Evolutionary conservation across 2,113 vertebrate species (phyloP).

Genomic region (Malurus melanocephalus): DNA sequence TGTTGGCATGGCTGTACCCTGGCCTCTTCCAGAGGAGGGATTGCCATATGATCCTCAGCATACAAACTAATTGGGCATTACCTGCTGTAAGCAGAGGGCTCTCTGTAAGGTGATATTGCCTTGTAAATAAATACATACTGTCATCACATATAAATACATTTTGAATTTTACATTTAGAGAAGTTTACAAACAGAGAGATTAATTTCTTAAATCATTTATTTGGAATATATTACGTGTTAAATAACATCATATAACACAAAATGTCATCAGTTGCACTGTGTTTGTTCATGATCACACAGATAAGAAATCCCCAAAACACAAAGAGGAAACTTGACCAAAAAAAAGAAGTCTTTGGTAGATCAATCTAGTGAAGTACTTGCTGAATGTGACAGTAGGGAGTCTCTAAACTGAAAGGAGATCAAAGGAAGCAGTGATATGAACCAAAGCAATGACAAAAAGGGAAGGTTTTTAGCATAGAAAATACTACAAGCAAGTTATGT

Average conservation of each 20-base stretch:
- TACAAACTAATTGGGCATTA: background rate
- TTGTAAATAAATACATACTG: background rate
- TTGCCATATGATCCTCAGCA: background rate
- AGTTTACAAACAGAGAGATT: conserved; percentile 20
- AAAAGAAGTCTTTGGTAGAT: conserved; percentile 72
- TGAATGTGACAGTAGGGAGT: background rate
- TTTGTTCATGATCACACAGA: conserved; percentile 27
- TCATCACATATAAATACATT: background rate
- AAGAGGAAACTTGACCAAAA: conserved; percentile 8
- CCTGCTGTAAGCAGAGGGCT: background rate
- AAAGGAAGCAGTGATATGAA: background rate
- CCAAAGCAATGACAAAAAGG: background rate
- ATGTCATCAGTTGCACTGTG: background rate
- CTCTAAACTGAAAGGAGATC: background rate
- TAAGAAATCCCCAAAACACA: conserved; percentile 19
- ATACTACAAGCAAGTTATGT: background rate
- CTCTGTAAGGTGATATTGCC: background rate
- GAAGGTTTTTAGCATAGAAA: background rate
- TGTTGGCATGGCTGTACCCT: background rate
- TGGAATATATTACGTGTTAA: conserved; percentile 71
- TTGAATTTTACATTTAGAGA: background rate
- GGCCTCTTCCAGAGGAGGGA: background rate
- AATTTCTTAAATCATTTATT: conserved; percentile 74
- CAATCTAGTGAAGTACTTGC: conserved; percentile 39
- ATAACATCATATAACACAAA: conserved; percentile 35